These are phyloP conservation scores for Zaprionus ghesquierei DNA, from an alignment of 1,140 invertebrate genomes.

Conservation along the genomic window DNA sequence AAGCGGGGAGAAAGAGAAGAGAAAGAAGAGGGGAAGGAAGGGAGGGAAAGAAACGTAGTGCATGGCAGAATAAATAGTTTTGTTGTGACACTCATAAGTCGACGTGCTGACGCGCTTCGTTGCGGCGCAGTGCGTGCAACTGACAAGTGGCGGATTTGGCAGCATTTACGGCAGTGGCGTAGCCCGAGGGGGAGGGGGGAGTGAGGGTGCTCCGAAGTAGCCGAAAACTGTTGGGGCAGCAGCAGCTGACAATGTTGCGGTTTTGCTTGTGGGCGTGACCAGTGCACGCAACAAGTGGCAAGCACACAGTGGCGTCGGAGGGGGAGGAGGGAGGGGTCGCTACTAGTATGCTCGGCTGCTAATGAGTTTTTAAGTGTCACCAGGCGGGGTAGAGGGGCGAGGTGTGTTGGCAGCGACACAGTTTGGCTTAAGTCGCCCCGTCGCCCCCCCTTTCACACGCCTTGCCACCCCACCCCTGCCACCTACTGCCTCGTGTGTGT, in stretches of 20 bases:
- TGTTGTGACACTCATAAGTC: constrained; percentile 49
- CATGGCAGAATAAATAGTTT: constrained; percentile 40
- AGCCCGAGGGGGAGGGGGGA: neutral
- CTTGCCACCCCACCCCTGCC: neutral
- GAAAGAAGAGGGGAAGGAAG: neutral
- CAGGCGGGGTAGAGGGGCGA: neutral
- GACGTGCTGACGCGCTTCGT: constrained; percentile 13
- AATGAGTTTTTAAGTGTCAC: constrained; percentile 48
- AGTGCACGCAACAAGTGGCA: constrained; percentile 43
- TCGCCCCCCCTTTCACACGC: neutral
- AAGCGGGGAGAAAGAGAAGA: too few species aligned
- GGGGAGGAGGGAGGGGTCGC: neutral
- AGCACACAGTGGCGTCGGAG: neutral
- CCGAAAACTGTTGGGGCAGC: constrained; percentile 33
- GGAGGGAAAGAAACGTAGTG: neutral
- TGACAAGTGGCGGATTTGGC: constrained; percentile 45
- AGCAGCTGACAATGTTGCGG: constrained; percentile 34
- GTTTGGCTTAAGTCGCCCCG: constrained; percentile 13
- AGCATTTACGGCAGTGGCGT: neutral
- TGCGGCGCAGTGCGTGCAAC: constrained; percentile 21
- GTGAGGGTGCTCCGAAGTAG: neutral
- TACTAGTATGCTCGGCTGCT: constrained; percentile 8
- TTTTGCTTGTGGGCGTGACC: constrained; percentile 31
- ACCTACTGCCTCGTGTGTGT: neutral
- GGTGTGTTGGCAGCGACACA: neutral